Percentiles rank a stretch among this genome's conserved stretches.
Conservation (phyloP, 2,888 invertebrate species). For the Beris morrisii region DNA sequence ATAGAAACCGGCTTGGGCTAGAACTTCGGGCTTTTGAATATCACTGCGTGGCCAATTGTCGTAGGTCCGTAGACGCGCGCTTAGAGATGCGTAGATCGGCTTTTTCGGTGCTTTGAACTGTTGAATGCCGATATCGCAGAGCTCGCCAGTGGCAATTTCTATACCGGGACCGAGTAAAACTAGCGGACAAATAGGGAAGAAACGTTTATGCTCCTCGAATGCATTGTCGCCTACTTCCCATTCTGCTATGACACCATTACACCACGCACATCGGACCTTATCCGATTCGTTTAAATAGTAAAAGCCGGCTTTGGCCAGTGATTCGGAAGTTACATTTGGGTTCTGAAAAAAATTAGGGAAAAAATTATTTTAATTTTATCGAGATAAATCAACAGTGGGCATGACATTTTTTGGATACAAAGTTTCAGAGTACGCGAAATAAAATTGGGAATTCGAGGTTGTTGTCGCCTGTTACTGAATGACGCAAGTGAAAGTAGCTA, state of each 20-base stretch:
- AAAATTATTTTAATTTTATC: not conserved
- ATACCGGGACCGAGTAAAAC: constrained; percentile 55
- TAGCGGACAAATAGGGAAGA: constrained; percentile 75
- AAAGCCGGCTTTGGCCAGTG: constrained; percentile 81
- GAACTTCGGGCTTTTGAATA: constrained; percentile 72
- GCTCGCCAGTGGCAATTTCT: constrained; percentile 55
- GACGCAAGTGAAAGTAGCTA: no score
- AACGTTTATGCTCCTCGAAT: constrained; percentile 75
- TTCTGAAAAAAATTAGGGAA: constrained; percentile 46
- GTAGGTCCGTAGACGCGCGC: constrained; percentile 71
- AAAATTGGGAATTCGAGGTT: not conserved
- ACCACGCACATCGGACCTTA: constrained; percentile 80
- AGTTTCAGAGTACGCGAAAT: not conserved
- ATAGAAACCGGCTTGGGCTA: constrained; percentile 89
- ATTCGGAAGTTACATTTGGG: constrained; percentile 64
- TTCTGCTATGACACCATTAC: constrained; percentile 70
- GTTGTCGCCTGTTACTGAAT: not conserved
- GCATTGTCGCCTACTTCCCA: constrained; percentile 85
- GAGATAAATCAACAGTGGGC: not conserved
- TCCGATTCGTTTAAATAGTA: constrained; percentile 75
- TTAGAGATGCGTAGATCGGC: constrained; percentile 68
- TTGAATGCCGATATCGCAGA: constrained; percentile 62
- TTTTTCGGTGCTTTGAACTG: constrained; percentile 62
- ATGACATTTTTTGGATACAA: not conserved
- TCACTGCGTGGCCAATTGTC: constrained; percentile 75